A percentile compares a stretch with the other conserved stretches of the same genome.
Conservation (phyloP, 2,797 vertebrate species). For the Microhierax caerulescens region DNA sequence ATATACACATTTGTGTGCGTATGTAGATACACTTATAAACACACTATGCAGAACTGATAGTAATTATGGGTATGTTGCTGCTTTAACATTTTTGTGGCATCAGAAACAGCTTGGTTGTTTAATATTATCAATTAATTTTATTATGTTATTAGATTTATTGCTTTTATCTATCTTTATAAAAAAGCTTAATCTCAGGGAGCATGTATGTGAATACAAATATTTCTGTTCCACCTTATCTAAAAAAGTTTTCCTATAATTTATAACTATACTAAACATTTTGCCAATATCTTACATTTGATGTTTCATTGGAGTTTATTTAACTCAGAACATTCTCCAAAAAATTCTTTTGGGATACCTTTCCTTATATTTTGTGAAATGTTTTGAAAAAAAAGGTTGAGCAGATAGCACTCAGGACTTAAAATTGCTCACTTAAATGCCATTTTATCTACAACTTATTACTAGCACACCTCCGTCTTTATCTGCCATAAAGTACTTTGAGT, state of each 20-base stretch:
- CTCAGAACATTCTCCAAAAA: not conserved
- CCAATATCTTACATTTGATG: not conserved
- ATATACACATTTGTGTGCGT: not conserved
- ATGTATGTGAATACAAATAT: not conserved
- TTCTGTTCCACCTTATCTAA: not conserved
- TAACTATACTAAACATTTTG: not conserved
- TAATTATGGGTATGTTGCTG: not conserved
- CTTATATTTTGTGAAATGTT: not conserved
- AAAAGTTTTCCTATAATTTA: not conserved
- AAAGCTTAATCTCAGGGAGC: not conserved
- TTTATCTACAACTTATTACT: not conserved
- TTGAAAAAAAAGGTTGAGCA: not conserved
- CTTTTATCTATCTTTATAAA: not conserved
- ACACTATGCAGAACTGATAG: not conserved
- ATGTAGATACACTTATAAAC: not conserved
- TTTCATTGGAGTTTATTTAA: not conserved
- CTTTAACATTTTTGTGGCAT: not conserved
- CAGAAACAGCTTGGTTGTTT: not conserved
- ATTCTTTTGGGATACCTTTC: not conserved
- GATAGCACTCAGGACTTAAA: not conserved
- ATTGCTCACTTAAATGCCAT: not conserved
- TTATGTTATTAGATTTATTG: not conserved
- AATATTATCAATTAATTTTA: not conserved
- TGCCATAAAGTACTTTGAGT: not conserved
- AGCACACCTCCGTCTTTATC: not conserved